A percentile compares a stretch with the other conserved stretches of the same genome.
phyloP scores from a whole-genome alignment of 2,797 vertebrate genomes.

The Sebastes steindachneri region DNA sequence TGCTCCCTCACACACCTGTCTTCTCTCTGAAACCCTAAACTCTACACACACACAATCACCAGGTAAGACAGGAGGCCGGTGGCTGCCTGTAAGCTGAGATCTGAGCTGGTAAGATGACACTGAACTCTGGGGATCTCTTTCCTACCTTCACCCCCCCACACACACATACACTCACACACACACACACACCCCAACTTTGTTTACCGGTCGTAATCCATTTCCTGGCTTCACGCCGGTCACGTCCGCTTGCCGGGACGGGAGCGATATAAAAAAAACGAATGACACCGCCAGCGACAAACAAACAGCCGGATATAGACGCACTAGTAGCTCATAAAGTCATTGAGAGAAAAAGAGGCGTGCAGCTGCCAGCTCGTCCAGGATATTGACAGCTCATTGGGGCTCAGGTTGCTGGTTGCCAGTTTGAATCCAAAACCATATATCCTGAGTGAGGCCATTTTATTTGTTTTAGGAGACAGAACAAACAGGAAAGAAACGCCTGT shows the following conservation, averaged over 20 bases:
- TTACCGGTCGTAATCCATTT: slow-evolving; percentile 78
- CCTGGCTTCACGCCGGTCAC: slow-evolving; percentile 69
- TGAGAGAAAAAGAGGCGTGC: background rate
- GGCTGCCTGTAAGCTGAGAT: slow-evolving; percentile 72
- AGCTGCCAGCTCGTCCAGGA: slow-evolving; percentile 56
- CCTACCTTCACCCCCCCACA: slow-evolving; percentile 25
- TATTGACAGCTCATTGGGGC: slow-evolving; percentile 44
- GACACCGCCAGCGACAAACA: slow-evolving; percentile 15
- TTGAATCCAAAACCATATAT: slow-evolving; percentile 35
- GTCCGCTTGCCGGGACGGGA: slow-evolving; percentile 50
- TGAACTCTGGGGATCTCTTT: slow-evolving; percentile 67
- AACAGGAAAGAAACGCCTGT: background rate
- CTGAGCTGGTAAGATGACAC: slow-evolving; percentile 71
- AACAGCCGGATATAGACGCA: slow-evolving; percentile 45
- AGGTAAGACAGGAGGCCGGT: slow-evolving; percentile 74
- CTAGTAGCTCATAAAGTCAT: slow-evolving; percentile 42
- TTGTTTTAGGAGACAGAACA: slow-evolving; percentile 7
- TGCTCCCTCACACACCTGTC: slow-evolving; percentile 69
- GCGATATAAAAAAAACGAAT: slow-evolving; percentile 8
- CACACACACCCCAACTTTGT: slow-evolving; percentile 59
- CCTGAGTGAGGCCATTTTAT: slow-evolving; percentile 8
- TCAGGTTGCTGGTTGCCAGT: slow-evolving; percentile 42
- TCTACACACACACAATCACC: background rate
- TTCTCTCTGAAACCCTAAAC: slow-evolving; percentile 74
- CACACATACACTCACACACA: background rate